These are phyloP conservation scores for Xanthia icteritia DNA, from an alignment of 2,888 invertebrate species.

Conservation along the genomic window DNA sequence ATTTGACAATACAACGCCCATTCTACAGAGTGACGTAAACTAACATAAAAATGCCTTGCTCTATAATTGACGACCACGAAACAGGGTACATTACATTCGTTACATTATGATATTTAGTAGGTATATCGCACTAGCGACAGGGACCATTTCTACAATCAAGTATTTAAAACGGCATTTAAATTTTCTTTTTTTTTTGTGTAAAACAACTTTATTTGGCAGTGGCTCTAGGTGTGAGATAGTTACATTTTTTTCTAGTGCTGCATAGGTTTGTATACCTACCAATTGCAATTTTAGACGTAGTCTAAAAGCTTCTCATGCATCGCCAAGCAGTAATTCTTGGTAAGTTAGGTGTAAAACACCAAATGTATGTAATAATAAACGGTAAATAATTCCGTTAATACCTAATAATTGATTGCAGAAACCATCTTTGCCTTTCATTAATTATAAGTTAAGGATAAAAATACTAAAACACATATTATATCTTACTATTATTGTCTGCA, in stretches of 20 bases:
- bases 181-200: neutral
- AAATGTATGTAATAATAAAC: neutral
- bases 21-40: neutral
- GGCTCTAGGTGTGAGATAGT: neutral
- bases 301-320: neutral
- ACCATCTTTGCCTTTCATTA: slow-evolving; percentile 51
- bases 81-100: slow-evolving; percentile 59
- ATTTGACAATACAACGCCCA: neutral
- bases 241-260: neutral
- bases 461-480: slow-evolving; percentile 68
- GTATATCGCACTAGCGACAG: slow-evolving; percentile 54
- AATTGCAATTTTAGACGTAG: neutral
- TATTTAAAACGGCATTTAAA: neutral
- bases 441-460: slow-evolving; percentile 53
- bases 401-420: slow-evolving; percentile 44
- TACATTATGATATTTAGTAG: slow-evolving; percentile 50
- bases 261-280: neutral
- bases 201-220: neutral
- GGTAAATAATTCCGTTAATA: neutral
- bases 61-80: slow-evolving; percentile 63
- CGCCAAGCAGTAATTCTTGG: neutral
- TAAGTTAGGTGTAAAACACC: neutral
- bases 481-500: slow-evolving; percentile 76
- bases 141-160: slow-evolving; percentile 47
- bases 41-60: slow-evolving; percentile 2